Base-by-base conservation (phyloP, 1,140 invertebrate species). In the Lethrus apterus region DNA sequence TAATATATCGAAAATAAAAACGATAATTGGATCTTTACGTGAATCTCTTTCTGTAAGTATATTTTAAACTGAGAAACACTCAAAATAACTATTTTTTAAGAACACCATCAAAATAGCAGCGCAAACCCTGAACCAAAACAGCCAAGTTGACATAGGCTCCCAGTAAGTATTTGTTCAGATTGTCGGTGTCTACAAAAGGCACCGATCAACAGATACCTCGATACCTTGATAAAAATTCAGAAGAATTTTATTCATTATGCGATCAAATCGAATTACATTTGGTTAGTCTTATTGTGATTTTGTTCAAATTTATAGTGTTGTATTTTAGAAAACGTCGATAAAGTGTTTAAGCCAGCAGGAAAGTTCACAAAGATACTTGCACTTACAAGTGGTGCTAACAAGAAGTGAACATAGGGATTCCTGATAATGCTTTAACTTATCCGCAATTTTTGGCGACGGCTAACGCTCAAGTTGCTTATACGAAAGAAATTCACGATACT, bases 231-330 rank as follows among this genome's bases (percentile, higher is more conserved):
- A 92, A 91, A 66, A 82, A 84, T 58, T 74, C 93, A 55, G 92
- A 96, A 70, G 91, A 94, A 57, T 94, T 95, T 62, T 95, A 91
- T 65, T 86, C 89, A 0, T 80, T 92, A 33, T 94, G 90, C 70
- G 91, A 96, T 70, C 91, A 93, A 72, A 89, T 94, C 58, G 92
- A 96, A 68, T 67, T 94, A 5, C 83, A 92, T 67, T 75, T 96
- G 72, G 83, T 86, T 73, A 75, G 71, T 67, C 44, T 19, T 38
- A 21, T n/a, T n/a, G n/a, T n/a, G n/a, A n/a, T n/a, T n/a, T n/a
- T n/a, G n/a, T n/a, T n/a, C n/a, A n/a, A n/a, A n/a, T n/a, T n/a
- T n/a, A n/a, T n/a, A n/a, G n/a, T n/a, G n/a, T n/a, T n/a, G n/a
- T n/a, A n/a, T 71, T 76, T 17, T 64, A 85, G 70, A 87, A 89